These are phyloP conservation scores for Tiliacea citrago DNA, from an alignment of 2,888 invertebrate genomes.

Conservation along the genomic window DNA sequence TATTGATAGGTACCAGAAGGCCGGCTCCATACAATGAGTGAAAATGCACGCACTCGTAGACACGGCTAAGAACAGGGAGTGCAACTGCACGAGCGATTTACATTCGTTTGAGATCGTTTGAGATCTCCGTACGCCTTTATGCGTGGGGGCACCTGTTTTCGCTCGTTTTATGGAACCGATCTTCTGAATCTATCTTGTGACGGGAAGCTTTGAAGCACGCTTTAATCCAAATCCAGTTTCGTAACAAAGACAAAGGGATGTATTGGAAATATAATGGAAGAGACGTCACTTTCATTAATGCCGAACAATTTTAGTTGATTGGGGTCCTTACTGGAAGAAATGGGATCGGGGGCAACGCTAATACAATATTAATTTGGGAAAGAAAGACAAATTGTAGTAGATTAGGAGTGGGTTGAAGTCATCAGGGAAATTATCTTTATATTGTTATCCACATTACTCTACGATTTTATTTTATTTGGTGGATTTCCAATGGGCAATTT, in stretches of 20 bases:
- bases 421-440: constrained; percentile 5
- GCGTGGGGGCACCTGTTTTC: background rate
- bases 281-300: constrained; percentile 62
- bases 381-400: constrained; percentile 49
- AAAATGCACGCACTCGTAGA: background rate
- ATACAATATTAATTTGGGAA: constrained; percentile 54
- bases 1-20: background rate
- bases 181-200: constrained; percentile 2
- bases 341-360: constrained; percentile 27
- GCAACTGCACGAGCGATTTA: background rate
- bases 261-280: constrained; percentile 61
- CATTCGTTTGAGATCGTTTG: background rate
- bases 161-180: rapidly evolving
- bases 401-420: constrained; percentile 11
- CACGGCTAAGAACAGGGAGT: background rate
- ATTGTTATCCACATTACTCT: background rate
- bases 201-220: constrained; percentile 30
- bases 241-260: constrained; percentile 62
- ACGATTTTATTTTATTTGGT: background rate
- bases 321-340: constrained; percentile 55
- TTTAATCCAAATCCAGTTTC: constrained; percentile 59
- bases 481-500: background rate
- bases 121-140: background rate
- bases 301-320: constrained; percentile 60
- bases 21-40: background rate